These are phyloP conservation scores for Furcula furcula DNA, from an alignment of 2,888 invertebrate species.

Conservation along the genomic window DNA sequence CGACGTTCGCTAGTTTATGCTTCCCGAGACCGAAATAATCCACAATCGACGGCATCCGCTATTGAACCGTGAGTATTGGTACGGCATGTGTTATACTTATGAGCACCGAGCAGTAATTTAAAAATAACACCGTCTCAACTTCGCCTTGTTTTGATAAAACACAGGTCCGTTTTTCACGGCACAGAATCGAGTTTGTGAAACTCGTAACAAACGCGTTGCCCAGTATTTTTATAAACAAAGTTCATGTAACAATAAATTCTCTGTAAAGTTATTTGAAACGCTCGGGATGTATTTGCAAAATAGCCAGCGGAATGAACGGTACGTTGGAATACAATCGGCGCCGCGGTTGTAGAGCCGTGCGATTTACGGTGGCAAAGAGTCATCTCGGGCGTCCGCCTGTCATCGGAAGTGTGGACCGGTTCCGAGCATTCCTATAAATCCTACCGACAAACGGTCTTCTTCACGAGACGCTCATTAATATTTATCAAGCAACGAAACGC, in stretches of 20 bases:
- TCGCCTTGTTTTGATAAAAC: conserved; percentile 31
- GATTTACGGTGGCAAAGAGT: conserved; percentile 26
- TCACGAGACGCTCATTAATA: conserved; percentile 34
- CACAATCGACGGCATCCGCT: conserved; percentile 70
- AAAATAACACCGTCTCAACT: conserved; percentile 36
- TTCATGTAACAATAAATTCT: conserved; percentile 19
- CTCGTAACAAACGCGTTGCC: conserved; percentile 15
- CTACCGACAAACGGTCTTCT: conserved; percentile 37
- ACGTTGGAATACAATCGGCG: conserved; percentile 23
- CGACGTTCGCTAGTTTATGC: conserved; percentile 57
- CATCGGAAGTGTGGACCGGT: conserved; percentile 66
- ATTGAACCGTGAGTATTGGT: conserved; percentile 49
- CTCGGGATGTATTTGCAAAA: conserved; percentile 24
- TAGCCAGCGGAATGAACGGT: conserved; percentile 21
- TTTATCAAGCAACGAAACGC: conserved; percentile 30
- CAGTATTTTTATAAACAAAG: conserved; percentile 21
- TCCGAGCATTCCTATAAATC: conserved; percentile 64
- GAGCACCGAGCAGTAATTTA: conserved; percentile 25
- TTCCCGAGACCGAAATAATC: conserved; percentile 76
- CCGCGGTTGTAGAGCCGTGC: conserved; percentile 11
- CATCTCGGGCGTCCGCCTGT: conserved; percentile 29
- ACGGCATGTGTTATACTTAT: conserved; percentile 35
- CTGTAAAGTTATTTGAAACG: conserved; percentile 22
- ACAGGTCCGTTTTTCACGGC: conserved; percentile 19
- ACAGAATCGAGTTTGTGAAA: conserved; percentile 19